phyloP scores from a whole-genome alignment of 2,113 vertebrate species.

The Fukomys damarensis region DNA sequence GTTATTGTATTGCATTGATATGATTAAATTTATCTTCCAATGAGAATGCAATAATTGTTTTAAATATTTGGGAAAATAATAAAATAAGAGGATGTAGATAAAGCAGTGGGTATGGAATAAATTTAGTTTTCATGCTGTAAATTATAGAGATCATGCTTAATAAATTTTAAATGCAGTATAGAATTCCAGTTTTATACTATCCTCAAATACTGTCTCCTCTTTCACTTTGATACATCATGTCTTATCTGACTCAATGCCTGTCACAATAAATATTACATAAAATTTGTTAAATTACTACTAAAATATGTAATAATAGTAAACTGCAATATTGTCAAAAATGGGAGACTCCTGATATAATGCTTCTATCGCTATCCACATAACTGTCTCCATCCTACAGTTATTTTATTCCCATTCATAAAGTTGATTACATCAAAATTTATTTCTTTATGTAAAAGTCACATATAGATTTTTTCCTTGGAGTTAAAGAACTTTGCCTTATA shows the following conservation, averaged over 20 bases:
- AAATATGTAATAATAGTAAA: not conserved
- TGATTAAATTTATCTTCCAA: not conserved
- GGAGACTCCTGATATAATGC: not conserved
- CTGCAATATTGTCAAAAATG: not conserved
- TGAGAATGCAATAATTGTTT: not conserved
- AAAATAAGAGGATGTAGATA: not conserved
- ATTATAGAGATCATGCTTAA: not conserved
- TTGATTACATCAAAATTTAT: not conserved
- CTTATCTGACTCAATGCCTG: not conserved
- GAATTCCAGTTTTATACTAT: not conserved
- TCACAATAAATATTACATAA: not conserved
- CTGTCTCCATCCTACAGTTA: not conserved
- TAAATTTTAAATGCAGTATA: not conserved
- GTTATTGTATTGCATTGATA: not conserved
- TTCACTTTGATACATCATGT: not conserved
- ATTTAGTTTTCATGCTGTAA: not conserved
- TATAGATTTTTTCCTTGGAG: not conserved
- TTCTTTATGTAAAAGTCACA: not conserved
- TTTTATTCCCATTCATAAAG: not conserved
- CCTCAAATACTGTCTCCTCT: not conserved
- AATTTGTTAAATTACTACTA: not conserved
- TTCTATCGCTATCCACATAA: not conserved
- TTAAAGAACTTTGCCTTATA: not conserved
- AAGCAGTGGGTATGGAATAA: not conserved
- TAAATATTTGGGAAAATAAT: not conserved